phyloP scores from a whole-genome alignment of 1,140 invertebrate species.

The Pygmarrhopalites habei region DNA sequence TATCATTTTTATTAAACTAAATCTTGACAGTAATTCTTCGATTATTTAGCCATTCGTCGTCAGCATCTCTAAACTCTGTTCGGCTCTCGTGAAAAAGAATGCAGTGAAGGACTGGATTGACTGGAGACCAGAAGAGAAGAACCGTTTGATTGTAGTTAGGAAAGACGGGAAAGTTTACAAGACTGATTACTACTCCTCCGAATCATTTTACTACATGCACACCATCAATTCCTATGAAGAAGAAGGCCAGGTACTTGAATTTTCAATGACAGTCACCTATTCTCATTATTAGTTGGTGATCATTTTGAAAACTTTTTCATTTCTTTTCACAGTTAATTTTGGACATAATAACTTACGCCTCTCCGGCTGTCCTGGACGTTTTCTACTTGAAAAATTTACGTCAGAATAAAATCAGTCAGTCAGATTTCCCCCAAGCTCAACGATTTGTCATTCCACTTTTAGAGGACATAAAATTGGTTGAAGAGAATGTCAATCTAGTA shows the following conservation, averaged over 20 bases:
- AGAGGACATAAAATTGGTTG: conserved; percentile 21
- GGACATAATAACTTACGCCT: conserved; percentile 44
- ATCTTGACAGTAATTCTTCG: no score
- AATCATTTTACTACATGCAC: conserved; percentile 51
- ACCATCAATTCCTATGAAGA: conserved; percentile 52
- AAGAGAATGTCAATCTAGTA: conserved; percentile 21
- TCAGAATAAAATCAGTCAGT: conserved; percentile 29
- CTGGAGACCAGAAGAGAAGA: conserved; percentile 45
- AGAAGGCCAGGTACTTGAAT: conserved; percentile 41
- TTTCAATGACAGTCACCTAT: no score
- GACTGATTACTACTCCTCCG: conserved; percentile 43
- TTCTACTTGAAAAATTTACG: conserved; percentile 43
- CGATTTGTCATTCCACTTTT: conserved; percentile 43
- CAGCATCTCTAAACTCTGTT: conserved; percentile 14
- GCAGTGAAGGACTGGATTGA: conserved; percentile 43
- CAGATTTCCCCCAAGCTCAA: conserved; percentile 35
- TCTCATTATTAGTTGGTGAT: no score
- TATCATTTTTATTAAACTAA: no score
- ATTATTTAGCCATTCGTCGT: conserved; percentile 32
- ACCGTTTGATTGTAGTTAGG: conserved; percentile 46
- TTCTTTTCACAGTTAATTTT: conserved; percentile 39
- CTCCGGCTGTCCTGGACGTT: conserved; percentile 43
- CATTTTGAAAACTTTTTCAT: not conserved
- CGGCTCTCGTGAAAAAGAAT: conserved; percentile 22
- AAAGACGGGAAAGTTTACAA: conserved; percentile 45